phyloP scores from a whole-genome alignment of 2,113 vertebrate genomes.

The Nothocercus julius region DNA sequence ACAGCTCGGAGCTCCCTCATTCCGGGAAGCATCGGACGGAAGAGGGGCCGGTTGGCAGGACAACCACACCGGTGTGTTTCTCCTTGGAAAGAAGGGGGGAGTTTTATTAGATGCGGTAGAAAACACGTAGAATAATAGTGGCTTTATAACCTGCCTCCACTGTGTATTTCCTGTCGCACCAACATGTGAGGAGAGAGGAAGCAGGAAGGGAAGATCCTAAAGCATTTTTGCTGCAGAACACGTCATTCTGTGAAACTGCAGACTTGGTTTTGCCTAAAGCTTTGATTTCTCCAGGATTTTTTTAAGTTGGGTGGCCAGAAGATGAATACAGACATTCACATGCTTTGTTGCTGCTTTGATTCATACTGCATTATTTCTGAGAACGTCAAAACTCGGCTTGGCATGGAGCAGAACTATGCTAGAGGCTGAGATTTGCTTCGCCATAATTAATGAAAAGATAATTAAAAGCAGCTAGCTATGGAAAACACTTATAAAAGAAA shows the following conservation, averaged over 20 bases:
- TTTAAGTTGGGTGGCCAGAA: background rate
- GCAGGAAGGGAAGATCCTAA: background rate
- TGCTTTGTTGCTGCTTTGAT: background rate
- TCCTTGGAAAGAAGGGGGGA: background rate
- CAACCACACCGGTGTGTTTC: constrained; percentile 67
- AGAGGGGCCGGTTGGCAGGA: constrained; percentile 67
- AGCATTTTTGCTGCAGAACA: background rate
- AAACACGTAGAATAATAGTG: background rate
- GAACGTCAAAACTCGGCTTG: background rate
- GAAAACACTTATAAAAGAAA: background rate
- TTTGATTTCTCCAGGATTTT: background rate
- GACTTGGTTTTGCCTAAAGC: background rate
- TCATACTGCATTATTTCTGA: background rate
- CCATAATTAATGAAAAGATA: background rate
- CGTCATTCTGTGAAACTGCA: background rate
- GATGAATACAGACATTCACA: background rate
- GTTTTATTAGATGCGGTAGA: background rate
- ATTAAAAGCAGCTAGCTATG: background rate
- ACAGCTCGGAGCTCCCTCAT: constrained; percentile 81
- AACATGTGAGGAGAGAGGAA: background rate
- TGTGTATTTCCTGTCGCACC: background rate
- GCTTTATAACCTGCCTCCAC: background rate
- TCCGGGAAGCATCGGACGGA: constrained; percentile 74
- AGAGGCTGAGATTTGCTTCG: background rate
- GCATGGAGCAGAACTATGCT: background rate